Base-by-base conservation (phyloP, 2,888 invertebrate genomes). In the Megalurothrips usitatus region DNA sequence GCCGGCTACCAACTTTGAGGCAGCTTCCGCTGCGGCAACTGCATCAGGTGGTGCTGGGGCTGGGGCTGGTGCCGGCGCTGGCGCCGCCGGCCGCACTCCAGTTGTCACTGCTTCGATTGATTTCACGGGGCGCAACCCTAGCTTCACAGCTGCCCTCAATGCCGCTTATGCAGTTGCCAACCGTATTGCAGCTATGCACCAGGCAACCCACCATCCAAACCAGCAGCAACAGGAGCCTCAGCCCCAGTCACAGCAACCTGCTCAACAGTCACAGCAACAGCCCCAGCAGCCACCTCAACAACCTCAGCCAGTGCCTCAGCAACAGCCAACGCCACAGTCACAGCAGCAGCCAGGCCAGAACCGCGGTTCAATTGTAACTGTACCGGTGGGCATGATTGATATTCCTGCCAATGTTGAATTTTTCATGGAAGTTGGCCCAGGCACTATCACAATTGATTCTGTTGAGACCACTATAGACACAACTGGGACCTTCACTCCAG, bases 371-470 rank as follows among this genome's bases (percentile, higher is more conserved):
- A 75, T 75, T 10, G 68, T 75, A 12, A 23, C 23, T 75, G 12
- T 75, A 26, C 68, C 68, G 8, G 68, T 75, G n/a, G 68, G 68
- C 11, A 75, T 75, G 68, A 75, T 75, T 26, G 49, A 43, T 19
- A 79, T 49, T 19, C 58, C 34, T 48, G 82, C 81, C 4, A 89
- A 90, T 84, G 88, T 91, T 81, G 90, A 91, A 84, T 89, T 92
- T 82, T 89, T 91, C 84, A 91, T 92, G 90, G 92, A 89, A 84
- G 86, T 89, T 79, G 87, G 88, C 0, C 88, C 89, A 19, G 86
- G 87, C 78, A 85, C 87, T 8, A 86, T 88, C 82, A 87, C 88
- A n/a, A 87, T 89, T 47, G 88, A 88, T 83, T 87, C 88, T 79
- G 86, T 89, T 52, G 87, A 88, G 81, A 87, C 88, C 79, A 87